Conservation (phyloP, 2,113 vertebrate genomes). For the Forbesichthys papilliferus region DNA sequence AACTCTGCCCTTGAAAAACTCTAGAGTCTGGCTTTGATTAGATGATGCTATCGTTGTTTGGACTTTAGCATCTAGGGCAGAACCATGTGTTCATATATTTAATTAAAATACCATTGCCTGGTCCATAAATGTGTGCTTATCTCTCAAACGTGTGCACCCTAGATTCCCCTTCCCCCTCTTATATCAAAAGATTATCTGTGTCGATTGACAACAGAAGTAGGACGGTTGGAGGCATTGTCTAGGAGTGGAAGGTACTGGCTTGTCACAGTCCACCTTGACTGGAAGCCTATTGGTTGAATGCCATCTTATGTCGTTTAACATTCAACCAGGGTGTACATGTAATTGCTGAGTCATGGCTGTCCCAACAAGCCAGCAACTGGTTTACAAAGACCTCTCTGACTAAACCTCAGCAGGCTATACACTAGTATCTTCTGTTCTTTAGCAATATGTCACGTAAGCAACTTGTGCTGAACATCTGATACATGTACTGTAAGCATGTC, state of each 20-base stretch:
- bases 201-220: constrained; percentile 66
- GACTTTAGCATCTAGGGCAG: constrained; percentile 75
- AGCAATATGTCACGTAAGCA: too few relatives aligned
- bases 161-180: constrained; percentile 48
- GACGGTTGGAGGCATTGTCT: constrained; percentile 26
- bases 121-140: constrained; percentile 73
- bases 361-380: constrained; percentile 40
- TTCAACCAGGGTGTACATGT: constrained; percentile 38
- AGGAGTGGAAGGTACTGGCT: constrained; percentile 45
- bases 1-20: constrained; percentile 88
- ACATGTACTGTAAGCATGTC: too few relatives aligned
- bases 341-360: constrained; percentile 50
- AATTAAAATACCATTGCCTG: constrained; percentile 80
- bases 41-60: constrained; percentile 85
- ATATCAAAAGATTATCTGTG: constrained; percentile 80
- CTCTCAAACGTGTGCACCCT: constrained; percentile 65
- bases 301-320: constrained; percentile 65
- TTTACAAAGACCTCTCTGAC: constrained; percentile 38
- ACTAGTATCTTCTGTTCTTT: too few relatives aligned
- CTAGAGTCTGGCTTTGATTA: constrained; percentile 80
- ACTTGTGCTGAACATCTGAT: too few relatives aligned
- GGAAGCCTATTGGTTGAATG: constrained; percentile 42
- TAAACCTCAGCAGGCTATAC: neutral
- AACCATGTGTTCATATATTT: constrained; percentile 79
- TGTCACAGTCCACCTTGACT: constrained; percentile 63